These are phyloP conservation scores for Myrmecophaga tridactyla DNA, from an alignment of 2,113 vertebrate genomes.

Conservation along the genomic window DNA sequence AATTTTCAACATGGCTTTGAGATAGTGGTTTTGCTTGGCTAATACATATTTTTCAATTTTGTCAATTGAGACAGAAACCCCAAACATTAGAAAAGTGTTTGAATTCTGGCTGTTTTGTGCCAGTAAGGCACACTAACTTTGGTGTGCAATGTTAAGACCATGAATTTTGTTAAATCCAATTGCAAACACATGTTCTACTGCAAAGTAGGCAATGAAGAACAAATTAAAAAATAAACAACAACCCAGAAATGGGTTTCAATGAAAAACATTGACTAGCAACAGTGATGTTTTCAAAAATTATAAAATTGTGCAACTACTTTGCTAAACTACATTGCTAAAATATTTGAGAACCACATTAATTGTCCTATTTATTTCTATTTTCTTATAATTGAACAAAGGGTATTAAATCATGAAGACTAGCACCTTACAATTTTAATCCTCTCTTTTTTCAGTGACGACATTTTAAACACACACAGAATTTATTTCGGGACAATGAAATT, in stretches of 20 bases:
- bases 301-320: constrained; percentile 33
- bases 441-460: constrained; percentile 1
- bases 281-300: constrained; percentile 52
- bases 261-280: constrained; percentile 66
- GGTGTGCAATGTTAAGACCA: constrained; percentile 67
- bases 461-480: constrained; percentile 33
- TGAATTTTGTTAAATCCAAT: constrained; percentile 76
- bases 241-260: constrained; percentile 69
- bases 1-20: constrained; percentile 75
- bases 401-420: constrained; percentile 32
- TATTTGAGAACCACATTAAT: constrained; percentile 16
- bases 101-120: constrained; percentile 52
- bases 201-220: constrained; percentile 68
- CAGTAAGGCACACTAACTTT: constrained; percentile 57
- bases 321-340: constrained; percentile 9
- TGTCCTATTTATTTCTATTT: background rate
- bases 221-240: constrained; percentile 79
- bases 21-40: constrained; percentile 77
- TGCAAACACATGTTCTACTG: constrained; percentile 73
- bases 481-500: constrained; percentile 31
- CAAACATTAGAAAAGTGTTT: constrained; percentile 72
- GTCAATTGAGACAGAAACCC: constrained; percentile 75
- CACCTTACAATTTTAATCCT: background rate
- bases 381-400: background rate
- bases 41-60: constrained; percentile 73